These are phyloP conservation scores for Brachionus angularis DNA, from an alignment of 1,140 invertebrate genomes.

Conservation along the genomic window DNA sequence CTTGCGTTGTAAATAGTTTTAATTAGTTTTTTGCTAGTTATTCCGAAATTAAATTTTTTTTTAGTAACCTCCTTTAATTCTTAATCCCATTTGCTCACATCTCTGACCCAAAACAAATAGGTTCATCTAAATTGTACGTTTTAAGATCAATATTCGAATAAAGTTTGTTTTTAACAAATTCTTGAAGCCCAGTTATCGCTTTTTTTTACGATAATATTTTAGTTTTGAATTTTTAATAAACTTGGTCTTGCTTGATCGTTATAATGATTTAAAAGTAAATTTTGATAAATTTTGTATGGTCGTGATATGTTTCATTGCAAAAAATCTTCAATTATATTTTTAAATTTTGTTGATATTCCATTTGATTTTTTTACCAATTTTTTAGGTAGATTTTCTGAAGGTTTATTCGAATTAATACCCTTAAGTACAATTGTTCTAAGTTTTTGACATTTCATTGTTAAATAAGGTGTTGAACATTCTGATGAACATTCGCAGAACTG, in stretches of 20 bases:
- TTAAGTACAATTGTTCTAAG: neutral
- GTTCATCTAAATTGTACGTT: neutral
- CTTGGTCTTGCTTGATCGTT: too few species aligned
- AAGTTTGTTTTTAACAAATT: too few species aligned
- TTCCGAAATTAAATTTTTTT: slow-evolving; percentile 7
- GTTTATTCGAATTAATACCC: neutral
- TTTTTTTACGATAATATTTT: too few species aligned
- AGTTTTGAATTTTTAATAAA: too few species aligned
- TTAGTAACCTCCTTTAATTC: neutral
- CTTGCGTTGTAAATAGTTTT: slow-evolving; percentile 1
- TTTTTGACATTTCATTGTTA: slow-evolving; percentile 9
- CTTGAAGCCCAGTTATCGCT: neutral
- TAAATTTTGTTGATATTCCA: neutral
- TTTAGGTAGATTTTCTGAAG: slow-evolving; percentile 5
- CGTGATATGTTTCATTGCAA: too few species aligned
- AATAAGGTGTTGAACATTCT: slow-evolving; percentile 16
- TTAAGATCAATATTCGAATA: neutral
- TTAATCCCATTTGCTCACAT: too few species aligned
- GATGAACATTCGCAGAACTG: slow-evolving; percentile 15
- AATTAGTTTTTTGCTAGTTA: slow-evolving; percentile 8
- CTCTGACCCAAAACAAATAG: slow-evolving; percentile 6
- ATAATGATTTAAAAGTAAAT: too few species aligned
- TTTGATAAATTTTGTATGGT: too few species aligned
- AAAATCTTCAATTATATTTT: neutral
- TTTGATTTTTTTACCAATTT: neutral